Evolutionary conservation across 2,888 invertebrate genomes (phyloP).

Genomic region (Crematogaster levior): DNA sequence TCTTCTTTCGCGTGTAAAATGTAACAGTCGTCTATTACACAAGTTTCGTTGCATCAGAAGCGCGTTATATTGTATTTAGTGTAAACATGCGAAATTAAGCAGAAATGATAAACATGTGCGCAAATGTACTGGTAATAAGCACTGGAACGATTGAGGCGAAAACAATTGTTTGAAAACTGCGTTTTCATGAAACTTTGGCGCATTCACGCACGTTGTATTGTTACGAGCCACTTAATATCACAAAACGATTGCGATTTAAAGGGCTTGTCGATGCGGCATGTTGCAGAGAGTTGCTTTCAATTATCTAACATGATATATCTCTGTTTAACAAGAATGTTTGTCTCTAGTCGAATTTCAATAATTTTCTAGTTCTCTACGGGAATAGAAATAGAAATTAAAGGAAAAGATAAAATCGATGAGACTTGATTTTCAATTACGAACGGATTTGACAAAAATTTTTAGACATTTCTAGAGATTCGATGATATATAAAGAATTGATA

Average conservation of each 20-base stretch:
- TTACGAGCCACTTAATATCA: background rate
- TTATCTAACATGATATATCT: background rate
- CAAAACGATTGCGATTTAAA: conserved; percentile 6
- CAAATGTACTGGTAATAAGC: background rate
- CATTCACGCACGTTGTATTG: background rate
- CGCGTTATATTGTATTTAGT: background rate
- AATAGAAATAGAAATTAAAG: background rate
- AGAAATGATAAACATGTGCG: background rate
- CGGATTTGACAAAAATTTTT: too few relatives aligned
- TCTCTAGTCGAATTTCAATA: background rate
- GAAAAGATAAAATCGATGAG: background rate
- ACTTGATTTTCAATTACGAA: too few relatives aligned
- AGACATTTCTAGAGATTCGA: too few relatives aligned
- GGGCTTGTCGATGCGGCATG: background rate
- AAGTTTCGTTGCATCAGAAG: background rate
- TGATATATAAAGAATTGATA: background rate
- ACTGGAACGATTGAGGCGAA: background rate
- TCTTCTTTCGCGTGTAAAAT: background rate
- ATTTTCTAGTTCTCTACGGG: background rate
- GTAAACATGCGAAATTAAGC: background rate
- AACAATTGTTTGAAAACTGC: background rate
- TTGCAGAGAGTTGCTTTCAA: background rate
- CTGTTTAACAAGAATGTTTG: background rate
- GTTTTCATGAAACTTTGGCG: conserved; percentile 7
- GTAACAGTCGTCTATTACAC: background rate